Evolutionary conservation across 2,888 invertebrate species (phyloP).

Genomic region (Julus scandinavius): DNA sequence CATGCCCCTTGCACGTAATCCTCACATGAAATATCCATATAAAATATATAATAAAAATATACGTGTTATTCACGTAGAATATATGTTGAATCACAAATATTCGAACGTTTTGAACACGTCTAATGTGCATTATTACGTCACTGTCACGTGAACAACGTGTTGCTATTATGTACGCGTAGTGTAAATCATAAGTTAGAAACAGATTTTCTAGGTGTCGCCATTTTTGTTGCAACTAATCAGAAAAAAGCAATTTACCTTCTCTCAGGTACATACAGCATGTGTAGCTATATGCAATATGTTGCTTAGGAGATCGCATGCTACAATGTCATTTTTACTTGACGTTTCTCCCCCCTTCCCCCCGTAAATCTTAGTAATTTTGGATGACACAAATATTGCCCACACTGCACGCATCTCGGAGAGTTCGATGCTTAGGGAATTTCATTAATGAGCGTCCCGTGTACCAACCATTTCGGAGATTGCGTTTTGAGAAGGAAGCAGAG

Average conservation of each 20-base stretch:
- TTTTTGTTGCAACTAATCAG: not conserved
- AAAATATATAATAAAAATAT: no score
- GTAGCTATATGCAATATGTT: not conserved
- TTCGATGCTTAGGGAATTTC: not conserved
- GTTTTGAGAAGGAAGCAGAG: not conserved
- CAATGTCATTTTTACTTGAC: not conserved
- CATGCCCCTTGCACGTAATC: no score
- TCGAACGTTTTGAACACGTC: no score
- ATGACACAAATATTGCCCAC: not conserved
- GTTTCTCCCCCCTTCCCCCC: not conserved
- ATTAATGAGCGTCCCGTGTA: not conserved
- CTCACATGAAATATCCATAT: no score
- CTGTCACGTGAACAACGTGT: no score
- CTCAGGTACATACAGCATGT: not conserved
- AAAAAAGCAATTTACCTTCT: not conserved
- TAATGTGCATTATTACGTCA: no score
- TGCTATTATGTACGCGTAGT: no score
- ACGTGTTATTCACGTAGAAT: no score
- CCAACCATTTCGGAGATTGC: not conserved
- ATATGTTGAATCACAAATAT: no score
- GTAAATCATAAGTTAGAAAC: no score
- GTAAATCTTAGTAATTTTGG: slow-evolving; percentile 1
- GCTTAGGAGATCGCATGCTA: slow-evolving; percentile 1
- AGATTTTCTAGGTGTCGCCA: not conserved
- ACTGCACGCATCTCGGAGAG: not conserved